Percentiles rank a stretch among this genome's conserved stretches.
Conservation (phyloP, 2,113 vertebrate species). For the Cryptomyrus ogoouensis region DNA sequence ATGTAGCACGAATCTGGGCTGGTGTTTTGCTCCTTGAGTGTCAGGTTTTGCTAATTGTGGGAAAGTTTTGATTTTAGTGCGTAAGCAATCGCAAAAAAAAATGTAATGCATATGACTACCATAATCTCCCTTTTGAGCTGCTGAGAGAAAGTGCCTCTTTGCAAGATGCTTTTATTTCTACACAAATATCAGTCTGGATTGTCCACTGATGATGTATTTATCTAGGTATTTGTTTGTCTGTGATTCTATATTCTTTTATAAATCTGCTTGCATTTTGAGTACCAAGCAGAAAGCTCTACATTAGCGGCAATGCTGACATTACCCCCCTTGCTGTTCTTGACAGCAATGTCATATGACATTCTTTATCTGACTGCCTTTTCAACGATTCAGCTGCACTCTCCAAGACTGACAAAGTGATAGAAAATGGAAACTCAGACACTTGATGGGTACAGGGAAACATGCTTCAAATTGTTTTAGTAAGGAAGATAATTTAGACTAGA, state of each 20-base stretch:
- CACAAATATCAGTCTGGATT: background rate
- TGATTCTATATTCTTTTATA: background rate
- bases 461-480: background rate
- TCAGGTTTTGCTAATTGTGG: too few relatives aligned
- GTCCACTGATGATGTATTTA: background rate
- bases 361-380: background rate
- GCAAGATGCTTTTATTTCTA: background rate
- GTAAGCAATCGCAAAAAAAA: too few relatives aligned
- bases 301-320: background rate
- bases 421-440: background rate
- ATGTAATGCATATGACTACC: background rate
- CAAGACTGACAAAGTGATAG: background rate
- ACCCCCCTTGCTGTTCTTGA: background rate
- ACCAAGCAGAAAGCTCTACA: background rate
- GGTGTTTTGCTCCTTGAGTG: too few relatives aligned
- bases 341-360: background rate
- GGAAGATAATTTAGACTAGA: background rate
- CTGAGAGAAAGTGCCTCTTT: background rate
- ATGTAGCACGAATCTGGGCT: too few relatives aligned
- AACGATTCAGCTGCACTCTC: background rate
- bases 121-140: background rate
- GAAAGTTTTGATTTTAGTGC: too few relatives aligned
- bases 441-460: background rate
- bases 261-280: background rate
- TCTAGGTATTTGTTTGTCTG: background rate